Percentiles rank a stretch among this genome's conserved stretches.
phyloP scores from a whole-genome alignment of 2,797 vertebrate genomes.

The Notolabrus celidotus region DNA sequence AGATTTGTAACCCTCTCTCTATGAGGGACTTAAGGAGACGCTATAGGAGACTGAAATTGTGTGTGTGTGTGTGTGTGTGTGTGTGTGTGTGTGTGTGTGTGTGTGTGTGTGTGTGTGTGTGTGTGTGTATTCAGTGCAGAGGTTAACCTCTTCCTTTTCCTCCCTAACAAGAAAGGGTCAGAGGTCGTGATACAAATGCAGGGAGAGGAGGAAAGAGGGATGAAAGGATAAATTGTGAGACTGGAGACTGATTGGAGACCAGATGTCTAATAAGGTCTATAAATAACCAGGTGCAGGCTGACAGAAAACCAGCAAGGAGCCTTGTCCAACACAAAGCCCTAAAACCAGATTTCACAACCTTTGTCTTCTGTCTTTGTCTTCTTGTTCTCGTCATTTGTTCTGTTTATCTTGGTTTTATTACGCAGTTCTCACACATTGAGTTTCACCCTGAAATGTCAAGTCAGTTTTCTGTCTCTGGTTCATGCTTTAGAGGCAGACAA shows the following conservation, averaged over 20 bases:
- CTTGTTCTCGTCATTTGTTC: not conserved
- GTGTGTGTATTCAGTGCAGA: conserved; percentile 54
- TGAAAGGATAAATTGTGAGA: conserved; percentile 74
- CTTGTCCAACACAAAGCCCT: conserved; percentile 27
- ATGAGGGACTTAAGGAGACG: not conserved
- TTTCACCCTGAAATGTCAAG: not conserved
- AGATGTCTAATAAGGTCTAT: conserved; percentile 75
- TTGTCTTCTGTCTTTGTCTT: not conserved
- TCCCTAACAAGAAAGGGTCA: conserved; percentile 72
- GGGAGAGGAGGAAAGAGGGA: conserved; percentile 66
- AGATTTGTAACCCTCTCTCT: conserved; percentile 15
- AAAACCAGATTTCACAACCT: conserved; percentile 15
- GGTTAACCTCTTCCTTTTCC: conserved; percentile 76
- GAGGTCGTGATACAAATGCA: conserved; percentile 74
- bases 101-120: conserved; percentile 2
- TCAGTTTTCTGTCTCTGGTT: not conserved
- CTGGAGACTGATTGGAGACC: conserved; percentile 64
- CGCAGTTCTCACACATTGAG: not conserved
- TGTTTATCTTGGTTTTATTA: not conserved
- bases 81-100: conserved; percentile 8
- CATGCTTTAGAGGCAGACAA: not conserved
- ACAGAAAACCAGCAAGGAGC: conserved; percentile 28
- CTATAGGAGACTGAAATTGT: conserved; percentile 20
- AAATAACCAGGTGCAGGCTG: conserved; percentile 68
- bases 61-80: conserved; percentile 1